Percentiles rank a stretch among this genome's conserved stretches.
Conservation (phyloP, 2,113 vertebrate genomes). For the Psammodynastes pulverulentus region DNA sequence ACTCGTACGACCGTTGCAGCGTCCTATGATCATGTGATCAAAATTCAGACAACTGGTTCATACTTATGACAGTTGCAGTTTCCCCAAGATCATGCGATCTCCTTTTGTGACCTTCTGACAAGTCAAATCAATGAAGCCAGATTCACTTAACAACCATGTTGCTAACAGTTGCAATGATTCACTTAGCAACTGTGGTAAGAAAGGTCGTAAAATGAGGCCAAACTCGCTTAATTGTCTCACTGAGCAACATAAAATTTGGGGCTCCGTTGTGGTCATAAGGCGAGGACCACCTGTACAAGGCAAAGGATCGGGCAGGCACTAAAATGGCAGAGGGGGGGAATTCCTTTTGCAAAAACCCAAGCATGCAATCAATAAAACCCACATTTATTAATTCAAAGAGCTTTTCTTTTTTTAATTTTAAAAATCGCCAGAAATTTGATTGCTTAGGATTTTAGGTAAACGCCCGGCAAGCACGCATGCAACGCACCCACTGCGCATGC, state of each 20-base stretch:
- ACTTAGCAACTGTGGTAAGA: background rate
- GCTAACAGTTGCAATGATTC: background rate
- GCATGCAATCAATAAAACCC: background rate
- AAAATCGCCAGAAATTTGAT: background rate
- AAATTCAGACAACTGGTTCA: background rate
- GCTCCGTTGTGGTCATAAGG: background rate
- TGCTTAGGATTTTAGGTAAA: background rate
- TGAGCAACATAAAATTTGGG: background rate
- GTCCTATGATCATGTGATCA: background rate
- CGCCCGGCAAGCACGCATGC: rapidly evolving
- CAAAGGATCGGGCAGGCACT: background rate
- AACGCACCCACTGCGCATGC: background rate
- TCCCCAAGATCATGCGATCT: background rate
- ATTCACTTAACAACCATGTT: background rate
- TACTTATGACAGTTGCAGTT: background rate
- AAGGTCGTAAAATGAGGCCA: background rate
- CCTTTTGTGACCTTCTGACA: too few species aligned
- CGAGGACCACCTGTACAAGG: background rate
- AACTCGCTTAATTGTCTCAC: background rate
- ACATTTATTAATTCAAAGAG: background rate
- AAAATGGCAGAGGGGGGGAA: background rate
- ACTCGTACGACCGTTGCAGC: background rate
- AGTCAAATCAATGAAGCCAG: background rate
- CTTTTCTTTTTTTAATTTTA: background rate
- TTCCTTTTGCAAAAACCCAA: background rate